phyloP scores from a whole-genome alignment of 1,140 invertebrate genomes.

The Zaprionus camerounensis region DNA sequence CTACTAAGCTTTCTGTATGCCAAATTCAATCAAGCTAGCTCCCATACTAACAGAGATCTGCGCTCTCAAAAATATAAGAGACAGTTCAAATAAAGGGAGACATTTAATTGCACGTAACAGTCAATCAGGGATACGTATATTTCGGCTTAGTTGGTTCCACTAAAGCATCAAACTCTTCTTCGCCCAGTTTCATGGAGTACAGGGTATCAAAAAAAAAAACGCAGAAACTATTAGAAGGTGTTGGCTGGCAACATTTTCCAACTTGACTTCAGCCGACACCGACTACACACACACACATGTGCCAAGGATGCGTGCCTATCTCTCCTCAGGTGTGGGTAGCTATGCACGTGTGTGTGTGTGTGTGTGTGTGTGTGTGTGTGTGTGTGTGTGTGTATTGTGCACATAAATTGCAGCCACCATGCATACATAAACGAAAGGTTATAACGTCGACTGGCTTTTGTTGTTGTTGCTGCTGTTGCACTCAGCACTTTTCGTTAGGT shows the following conservation, averaged over 20 bases:
- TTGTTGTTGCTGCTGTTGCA: conserved; percentile 17
- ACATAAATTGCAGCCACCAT: conserved; percentile 75
- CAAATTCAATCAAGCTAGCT: background rate
- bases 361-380: too few relatives aligned
- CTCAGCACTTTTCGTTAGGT: conserved; percentile 25
- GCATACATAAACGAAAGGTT: conserved; percentile 68
- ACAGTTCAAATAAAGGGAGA: background rate
- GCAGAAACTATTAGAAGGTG: conserved; percentile 64
- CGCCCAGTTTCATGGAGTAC: background rate
- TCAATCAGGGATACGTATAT: too few relatives aligned
- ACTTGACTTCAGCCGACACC: conserved; percentile 47
- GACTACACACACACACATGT: conserved; percentile 1
- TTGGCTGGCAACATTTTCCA: conserved; percentile 72
- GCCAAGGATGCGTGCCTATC: conserved; percentile 35
- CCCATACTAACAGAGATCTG: background rate
- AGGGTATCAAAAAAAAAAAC: background rate
- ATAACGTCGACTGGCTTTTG: conserved; percentile 43
- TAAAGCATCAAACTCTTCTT: background rate
- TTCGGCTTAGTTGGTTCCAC: background rate
- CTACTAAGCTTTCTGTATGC: background rate
- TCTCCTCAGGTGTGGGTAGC: conserved; percentile 19
- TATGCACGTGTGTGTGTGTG: conserved; percentile 19
- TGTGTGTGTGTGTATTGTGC: conserved; percentile 35
- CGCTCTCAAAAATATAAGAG: background rate
- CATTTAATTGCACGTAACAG: background rate